Percentiles rank a stretch among this genome's conserved stretches.
Conservation (phyloP, 1,140 invertebrate genomes). For the Diprion similis region DNA sequence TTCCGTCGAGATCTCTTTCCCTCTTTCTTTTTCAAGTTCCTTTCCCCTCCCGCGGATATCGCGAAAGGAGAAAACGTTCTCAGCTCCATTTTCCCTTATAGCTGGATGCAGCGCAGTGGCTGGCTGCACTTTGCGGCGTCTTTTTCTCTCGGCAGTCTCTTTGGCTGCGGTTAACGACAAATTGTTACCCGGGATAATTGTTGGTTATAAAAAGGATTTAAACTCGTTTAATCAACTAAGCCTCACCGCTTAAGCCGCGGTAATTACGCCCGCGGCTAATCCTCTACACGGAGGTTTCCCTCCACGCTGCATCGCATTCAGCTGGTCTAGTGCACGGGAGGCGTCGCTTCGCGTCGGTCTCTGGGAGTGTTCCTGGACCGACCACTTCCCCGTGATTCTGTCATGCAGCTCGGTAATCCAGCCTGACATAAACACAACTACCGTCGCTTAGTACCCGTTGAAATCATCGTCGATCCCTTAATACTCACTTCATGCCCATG, state of each 20-base stretch:
- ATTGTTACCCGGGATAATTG: not conserved
- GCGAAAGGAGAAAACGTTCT: no score
- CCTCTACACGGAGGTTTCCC: not conserved
- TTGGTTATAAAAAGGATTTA: not conserved
- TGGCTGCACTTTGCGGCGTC: no score
- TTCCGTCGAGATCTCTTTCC: not conserved
- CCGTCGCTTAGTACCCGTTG: not conserved
- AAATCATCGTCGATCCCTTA: conserved; percentile 1
- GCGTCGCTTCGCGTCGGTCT: not conserved
- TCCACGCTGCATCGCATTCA: not conserved
- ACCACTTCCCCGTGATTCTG: not conserved
- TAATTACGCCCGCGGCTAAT: no score
- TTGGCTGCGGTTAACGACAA: not conserved
- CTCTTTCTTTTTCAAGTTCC: not conserved
- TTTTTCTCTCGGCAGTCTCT: no score
- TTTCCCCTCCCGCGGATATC: not conserved
- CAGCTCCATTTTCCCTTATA: no score
- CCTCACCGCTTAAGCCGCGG: no score
- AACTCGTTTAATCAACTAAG: no score
- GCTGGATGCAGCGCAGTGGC: no score
- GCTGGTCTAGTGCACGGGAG: not conserved
- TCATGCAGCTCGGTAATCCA: not conserved
- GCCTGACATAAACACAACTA: not conserved
- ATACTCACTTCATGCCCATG: not conserved
- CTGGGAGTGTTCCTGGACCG: not conserved